phyloP scores from a whole-genome alignment of 2,113 vertebrate species.

The Rhineura floridana region DNA sequence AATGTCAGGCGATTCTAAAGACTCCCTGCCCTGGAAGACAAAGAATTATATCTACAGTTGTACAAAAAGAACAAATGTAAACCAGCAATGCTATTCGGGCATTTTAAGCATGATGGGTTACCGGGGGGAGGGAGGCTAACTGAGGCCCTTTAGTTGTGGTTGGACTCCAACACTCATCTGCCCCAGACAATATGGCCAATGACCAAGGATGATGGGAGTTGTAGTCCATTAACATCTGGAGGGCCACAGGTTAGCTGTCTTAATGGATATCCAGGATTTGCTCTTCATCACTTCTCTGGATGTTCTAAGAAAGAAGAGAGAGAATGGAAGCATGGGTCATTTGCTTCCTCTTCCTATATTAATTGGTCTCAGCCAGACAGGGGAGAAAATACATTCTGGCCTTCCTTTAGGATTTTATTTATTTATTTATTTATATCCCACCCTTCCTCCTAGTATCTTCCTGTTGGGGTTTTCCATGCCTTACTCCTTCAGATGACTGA shows the following conservation, averaged over 20 bases:
- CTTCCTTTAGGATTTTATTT: not conserved
- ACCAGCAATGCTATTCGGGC: not conserved
- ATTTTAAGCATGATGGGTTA: too few species aligned
- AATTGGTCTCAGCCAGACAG: not conserved
- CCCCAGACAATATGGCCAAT: too few species aligned
- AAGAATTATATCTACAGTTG: too few species aligned
- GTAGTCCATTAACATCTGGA: too few species aligned
- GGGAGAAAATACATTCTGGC: not conserved
- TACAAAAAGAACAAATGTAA: not conserved
- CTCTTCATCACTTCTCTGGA: not conserved
- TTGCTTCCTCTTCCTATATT: not conserved
- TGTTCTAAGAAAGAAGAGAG: not conserved
- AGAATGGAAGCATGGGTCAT: not conserved
- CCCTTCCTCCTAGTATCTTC: too few species aligned
- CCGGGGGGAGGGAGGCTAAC: too few species aligned
- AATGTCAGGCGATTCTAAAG: not conserved
- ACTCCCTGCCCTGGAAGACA: not conserved
- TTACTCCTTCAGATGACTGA: not conserved
- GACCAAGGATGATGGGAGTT: too few species aligned
- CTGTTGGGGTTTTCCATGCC: not conserved
- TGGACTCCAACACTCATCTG: too few species aligned
- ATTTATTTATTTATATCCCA: too few species aligned
- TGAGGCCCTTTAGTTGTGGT: too few species aligned
- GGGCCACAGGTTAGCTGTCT: too few species aligned
- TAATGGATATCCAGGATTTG: not conserved